Evolutionary conservation across 2,797 vertebrate genomes (phyloP).

Genomic region (Gorsachius magnificus): DNA sequence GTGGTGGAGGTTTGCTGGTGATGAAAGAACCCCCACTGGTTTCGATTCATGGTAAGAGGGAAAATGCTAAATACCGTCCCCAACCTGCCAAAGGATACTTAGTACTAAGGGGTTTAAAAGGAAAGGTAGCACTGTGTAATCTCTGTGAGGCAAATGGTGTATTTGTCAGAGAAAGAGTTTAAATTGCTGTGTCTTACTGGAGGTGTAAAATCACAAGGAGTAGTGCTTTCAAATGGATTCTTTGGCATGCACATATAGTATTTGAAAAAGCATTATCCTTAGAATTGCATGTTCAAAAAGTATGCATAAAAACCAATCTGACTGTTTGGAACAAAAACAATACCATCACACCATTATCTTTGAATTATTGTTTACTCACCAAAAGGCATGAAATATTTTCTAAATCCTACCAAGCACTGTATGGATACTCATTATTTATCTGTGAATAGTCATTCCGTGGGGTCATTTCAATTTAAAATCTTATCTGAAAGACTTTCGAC

Average conservation of each 20-base stretch:
- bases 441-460: neutral
- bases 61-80: neutral
- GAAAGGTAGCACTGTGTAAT: slow-evolving; percentile 11
- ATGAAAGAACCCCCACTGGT: neutral
- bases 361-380: neutral
- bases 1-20: neutral
- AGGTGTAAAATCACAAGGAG: slow-evolving; percentile 24
- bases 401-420: neutral
- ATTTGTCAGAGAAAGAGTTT: slow-evolving; percentile 12
- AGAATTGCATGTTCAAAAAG: slow-evolving; percentile 20
- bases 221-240: slow-evolving; percentile 29
- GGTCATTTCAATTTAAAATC: neutral
- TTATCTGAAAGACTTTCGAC: neutral
- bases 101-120: slow-evolving; percentile 18
- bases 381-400: neutral
- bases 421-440: neutral
- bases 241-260: neutral
- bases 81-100: neutral
- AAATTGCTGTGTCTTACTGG: slow-evolving; percentile 25
- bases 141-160: neutral
- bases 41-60: slow-evolving; percentile 17
- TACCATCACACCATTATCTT: neutral
- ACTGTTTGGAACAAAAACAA: neutral
- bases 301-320: neutral
- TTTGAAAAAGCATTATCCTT: neutral